Base-by-base conservation (phyloP, 1,140 invertebrate species). In the Parapsyche elsis region DNA sequence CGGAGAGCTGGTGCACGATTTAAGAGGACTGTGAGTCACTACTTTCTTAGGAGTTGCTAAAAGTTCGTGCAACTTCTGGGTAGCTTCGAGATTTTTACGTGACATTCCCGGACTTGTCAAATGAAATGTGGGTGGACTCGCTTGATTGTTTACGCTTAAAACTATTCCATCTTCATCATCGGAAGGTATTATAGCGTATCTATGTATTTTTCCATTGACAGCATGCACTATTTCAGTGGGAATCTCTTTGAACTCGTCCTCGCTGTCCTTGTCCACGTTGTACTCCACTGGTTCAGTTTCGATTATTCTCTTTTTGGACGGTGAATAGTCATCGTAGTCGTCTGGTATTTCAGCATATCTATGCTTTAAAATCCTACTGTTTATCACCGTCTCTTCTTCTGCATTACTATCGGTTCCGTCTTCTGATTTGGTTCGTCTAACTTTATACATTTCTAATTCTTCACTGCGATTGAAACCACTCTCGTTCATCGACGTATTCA, bases 41-140 rank as follows among this genome's bases (percentile, higher is more conserved):
- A 86, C 85, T 82, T 93, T 93, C 57, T 91, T 90, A 0, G 93
- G 94, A 9, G 94, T 94, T 10, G 92, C 91, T 2, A 95, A 85
- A 10, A 94, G 86, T 81, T 94, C 93, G 84, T 94, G 93, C 0
- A 95, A 85, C 84, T 93, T 94, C 84, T 94, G 92, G 0, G 94
- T 95, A 0, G 93, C 94, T 38, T 90, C 88, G 5, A 93, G 85
- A 85, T 92, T 92, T 81, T 90, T 91, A 67, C 89, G 86, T 0
- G 90, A 88, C 74, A 90, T 91, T 12, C 85, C 84, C 5, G 85
- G 79, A 7, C 81, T 81, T 46, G 73, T 74, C 5, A 81, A 45
- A 64, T 79, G 76, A 71, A 78, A 79, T 74, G 86, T 75, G 81
- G 85, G 71, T 76, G 84, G 81, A 38, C 76, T 78, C 10, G 14